Evolutionary conservation across 2,888 invertebrate genomes (phyloP).

Genomic region (Hydroisotoma schaefferi): DNA sequence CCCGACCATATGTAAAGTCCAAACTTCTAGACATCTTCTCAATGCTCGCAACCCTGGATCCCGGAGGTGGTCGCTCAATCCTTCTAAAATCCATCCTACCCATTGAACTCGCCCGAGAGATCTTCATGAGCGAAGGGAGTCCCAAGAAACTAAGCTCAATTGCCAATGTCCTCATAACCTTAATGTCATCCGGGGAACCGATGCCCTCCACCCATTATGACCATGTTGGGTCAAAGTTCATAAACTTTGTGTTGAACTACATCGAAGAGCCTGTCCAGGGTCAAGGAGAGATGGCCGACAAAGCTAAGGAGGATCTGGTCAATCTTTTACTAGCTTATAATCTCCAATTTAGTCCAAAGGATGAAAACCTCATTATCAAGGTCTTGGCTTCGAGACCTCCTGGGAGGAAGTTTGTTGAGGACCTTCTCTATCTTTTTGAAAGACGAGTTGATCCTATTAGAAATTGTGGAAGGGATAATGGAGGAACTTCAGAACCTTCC

Average conservation of each 20-base stretch:
- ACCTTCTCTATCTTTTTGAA: conserved; percentile 1
- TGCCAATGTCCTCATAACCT: conserved; percentile 15
- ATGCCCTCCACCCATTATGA: conserved; percentile 26
- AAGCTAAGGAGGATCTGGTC: conserved; percentile 4
- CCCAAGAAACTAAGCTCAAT: conserved; percentile 9
- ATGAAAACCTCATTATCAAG: conserved; percentile 23
- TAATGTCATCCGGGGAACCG: conserved; percentile 22
- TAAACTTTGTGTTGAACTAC: conserved; percentile 20
- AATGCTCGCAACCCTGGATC: conserved; percentile 22
- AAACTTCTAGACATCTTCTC: conserved; percentile 28
- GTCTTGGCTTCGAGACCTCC: conserved; percentile 17
- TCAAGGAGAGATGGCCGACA: conserved; percentile 8
- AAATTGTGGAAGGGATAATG: too few relatives aligned
- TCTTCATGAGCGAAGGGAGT: conserved; percentile 9
- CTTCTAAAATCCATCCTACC: conserved; percentile 22
- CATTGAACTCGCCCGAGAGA: conserved; percentile 21
- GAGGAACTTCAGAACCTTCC: neutral
- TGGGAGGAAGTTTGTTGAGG: conserved; percentile 4
- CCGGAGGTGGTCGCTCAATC: neutral
- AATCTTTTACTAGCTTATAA: conserved; percentile 29
- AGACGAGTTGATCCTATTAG: neutral
- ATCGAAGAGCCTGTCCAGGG: conserved; percentile 14
- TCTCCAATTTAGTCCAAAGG: conserved; percentile 22
- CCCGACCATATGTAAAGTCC: conserved; percentile 10
- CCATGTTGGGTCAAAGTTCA: conserved; percentile 23